Conservation (phyloP, 2,797 vertebrate genomes). For the Sebastes dallii region DNA sequence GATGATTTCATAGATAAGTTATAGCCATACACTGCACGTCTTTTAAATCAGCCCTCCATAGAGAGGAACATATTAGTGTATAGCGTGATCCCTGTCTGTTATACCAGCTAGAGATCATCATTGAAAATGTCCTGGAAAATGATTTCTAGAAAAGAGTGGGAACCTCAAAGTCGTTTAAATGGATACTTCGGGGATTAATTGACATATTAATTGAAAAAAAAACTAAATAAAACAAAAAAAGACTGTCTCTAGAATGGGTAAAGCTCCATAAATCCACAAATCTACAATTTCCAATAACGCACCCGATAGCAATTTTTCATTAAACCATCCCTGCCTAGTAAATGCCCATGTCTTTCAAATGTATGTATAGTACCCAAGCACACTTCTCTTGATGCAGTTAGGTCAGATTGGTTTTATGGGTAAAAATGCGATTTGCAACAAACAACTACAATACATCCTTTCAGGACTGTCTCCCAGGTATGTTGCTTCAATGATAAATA, state of each 20-base stretch:
- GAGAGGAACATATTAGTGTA: no score
- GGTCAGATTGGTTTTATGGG: not conserved
- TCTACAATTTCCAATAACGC: not conserved
- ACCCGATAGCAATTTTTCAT: not conserved
- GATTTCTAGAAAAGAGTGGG: no score
- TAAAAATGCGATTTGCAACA: not conserved
- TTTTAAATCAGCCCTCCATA: no score
- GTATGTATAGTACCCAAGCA: not conserved
- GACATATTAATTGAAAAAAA: not conserved
- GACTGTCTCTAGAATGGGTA: no score
- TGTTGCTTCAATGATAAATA: not conserved
- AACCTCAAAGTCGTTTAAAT: no score
- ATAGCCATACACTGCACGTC: no score
- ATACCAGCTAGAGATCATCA: no score
- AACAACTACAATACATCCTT: not conserved
- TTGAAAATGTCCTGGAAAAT: no score
- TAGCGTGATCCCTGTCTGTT: no score
- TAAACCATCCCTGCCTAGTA: no score
- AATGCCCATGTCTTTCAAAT: not conserved
- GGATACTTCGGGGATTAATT: not conserved
- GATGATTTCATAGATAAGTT: no score
- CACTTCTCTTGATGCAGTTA: not conserved
- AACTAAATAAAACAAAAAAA: no score
- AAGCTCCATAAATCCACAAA: accelerated
- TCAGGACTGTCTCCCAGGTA: not conserved